Evolutionary conservation across 2,797 vertebrate species (phyloP).

Genomic region (Myiothlypis coronata): DNA sequence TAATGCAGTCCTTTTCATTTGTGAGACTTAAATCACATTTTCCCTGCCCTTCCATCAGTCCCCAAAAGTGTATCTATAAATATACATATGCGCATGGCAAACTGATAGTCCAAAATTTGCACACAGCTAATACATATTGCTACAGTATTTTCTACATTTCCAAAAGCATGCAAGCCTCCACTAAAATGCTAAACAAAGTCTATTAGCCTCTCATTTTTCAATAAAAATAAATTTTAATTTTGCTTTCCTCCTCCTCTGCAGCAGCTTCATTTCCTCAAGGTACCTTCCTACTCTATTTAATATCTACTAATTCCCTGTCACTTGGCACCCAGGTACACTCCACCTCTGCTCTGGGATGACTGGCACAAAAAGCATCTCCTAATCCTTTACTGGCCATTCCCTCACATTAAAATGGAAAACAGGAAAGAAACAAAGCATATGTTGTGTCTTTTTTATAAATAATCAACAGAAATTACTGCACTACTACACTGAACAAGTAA

Average conservation of each 20-base stretch:
- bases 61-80: neutral
- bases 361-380: neutral
- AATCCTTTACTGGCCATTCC: neutral
- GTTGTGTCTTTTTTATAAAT: neutral
- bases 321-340: neutral
- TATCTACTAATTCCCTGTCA: neutral
- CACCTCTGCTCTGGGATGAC: neutral
- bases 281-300: neutral
- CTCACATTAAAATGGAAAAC: neutral
- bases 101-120: neutral
- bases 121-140: neutral
- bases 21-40: neutral
- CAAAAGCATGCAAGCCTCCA: neutral
- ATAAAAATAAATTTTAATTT: neutral
- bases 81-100: neutral
- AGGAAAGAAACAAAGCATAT: neutral
- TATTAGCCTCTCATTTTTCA: neutral
- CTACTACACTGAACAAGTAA: neutral
- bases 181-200: neutral
- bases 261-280: neutral
- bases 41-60: neutral
- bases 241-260: neutral
- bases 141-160: neutral
- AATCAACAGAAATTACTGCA: neutral
- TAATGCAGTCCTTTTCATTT: neutral